Conservation (phyloP, 2,888 invertebrate genomes). For the Piscicola geometra region DNA sequence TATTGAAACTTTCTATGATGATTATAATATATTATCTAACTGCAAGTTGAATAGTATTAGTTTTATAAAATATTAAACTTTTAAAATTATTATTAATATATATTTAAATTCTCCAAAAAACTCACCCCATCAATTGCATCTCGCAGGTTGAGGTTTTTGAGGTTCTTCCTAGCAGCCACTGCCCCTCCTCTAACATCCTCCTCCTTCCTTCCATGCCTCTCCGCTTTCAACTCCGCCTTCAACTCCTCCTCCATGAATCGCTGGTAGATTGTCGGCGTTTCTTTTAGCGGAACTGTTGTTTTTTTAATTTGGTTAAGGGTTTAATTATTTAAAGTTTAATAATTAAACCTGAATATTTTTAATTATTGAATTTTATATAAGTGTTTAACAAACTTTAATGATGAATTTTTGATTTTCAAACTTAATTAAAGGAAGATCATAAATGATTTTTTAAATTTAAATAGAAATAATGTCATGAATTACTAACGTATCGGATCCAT, state of each 20-base stretch:
- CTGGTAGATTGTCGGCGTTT: slow-evolving; percentile 52
- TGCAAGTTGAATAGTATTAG: too few species aligned
- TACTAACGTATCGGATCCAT: slow-evolving; percentile 3
- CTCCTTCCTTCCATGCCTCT: slow-evolving; percentile 25
- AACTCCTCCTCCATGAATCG: slow-evolving; percentile 48
- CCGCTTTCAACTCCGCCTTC: slow-evolving; percentile 30
- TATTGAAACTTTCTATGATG: too few species aligned
- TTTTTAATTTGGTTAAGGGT: too few species aligned
- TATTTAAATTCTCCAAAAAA: slow-evolving; percentile 8
- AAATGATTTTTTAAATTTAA: background rate
- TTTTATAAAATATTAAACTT: too few species aligned
- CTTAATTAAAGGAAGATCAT: background rate
- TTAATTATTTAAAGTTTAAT: too few species aligned
- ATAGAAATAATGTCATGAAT: background rate
- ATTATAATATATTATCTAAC: too few species aligned
- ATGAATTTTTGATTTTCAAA: background rate
- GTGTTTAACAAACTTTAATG: too few species aligned
- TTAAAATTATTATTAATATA: background rate
- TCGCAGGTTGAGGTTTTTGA: slow-evolving; percentile 43
- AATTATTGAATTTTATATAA: background rate
- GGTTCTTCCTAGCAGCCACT: slow-evolving; percentile 40
- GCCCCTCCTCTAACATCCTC: slow-evolving; percentile 38
- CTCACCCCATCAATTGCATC: slow-evolving; percentile 46
- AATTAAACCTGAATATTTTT: too few species aligned
- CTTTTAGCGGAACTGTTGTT: slow-evolving; percentile 50